phyloP scores from a whole-genome alignment of 2,113 vertebrate species.

The Dendropsophus ebraccatus region DNA sequence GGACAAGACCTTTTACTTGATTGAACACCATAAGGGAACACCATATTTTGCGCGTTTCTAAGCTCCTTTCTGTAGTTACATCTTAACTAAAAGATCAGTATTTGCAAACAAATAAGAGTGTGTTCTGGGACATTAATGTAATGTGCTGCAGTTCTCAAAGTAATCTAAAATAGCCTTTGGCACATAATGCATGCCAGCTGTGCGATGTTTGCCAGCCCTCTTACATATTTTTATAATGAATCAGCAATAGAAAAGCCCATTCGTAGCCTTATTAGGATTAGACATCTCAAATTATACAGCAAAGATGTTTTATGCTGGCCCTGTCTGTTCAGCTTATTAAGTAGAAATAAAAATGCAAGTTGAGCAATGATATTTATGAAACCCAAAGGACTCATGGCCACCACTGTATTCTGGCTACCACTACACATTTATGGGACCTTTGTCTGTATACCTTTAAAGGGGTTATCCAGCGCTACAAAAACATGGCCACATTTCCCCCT shows the following conservation, averaged over 20 bases:
- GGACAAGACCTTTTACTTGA: background rate
- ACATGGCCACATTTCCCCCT: too few species aligned
- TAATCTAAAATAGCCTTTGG: constrained; percentile 77
- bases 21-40: background rate
- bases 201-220: constrained; percentile 70
- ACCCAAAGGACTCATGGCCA: background rate
- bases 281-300: constrained; percentile 58
- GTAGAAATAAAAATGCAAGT: background rate
- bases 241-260: constrained; percentile 63
- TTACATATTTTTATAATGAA: constrained; percentile 68
- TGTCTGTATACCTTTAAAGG: too few species aligned
- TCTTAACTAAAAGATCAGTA: constrained; percentile 1
- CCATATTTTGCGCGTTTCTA: background rate
- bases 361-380: background rate
- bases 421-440: too few species aligned
- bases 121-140: constrained; percentile 26
- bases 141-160: constrained; percentile 22
- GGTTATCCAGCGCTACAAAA: too few species aligned
- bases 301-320: background rate
- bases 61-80: background rate
- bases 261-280: constrained; percentile 79
- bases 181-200: constrained; percentile 70
- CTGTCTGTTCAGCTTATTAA: background rate
- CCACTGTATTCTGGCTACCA: background rate
- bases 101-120: constrained; percentile 37